These are phyloP conservation scores for Oryzias javanicus DNA, from an alignment of 2,113 vertebrate genomes.

Conservation along the genomic window DNA sequence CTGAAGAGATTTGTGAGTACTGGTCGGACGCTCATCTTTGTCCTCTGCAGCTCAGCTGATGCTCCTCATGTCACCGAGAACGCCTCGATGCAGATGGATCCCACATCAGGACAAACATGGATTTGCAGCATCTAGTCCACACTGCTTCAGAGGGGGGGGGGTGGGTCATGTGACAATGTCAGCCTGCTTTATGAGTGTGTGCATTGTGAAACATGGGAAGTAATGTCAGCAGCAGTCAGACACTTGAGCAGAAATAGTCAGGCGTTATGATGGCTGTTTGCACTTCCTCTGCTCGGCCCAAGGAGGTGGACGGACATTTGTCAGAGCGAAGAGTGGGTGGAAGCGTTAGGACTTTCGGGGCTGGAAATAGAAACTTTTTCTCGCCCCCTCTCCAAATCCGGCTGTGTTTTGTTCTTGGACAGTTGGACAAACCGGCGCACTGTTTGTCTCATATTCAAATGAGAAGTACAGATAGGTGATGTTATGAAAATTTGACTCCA, in stretches of 20 bases:
- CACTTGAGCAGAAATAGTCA: constrained; percentile 68
- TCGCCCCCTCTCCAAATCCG: constrained; percentile 44
- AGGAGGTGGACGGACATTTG: constrained; percentile 46
- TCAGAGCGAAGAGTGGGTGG: constrained; percentile 39
- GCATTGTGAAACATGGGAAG: constrained; percentile 82
- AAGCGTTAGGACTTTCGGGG: not conserved
- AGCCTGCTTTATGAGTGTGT: constrained; percentile 57
- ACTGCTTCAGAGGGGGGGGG: constrained; percentile 39
- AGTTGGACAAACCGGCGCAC: not conserved
- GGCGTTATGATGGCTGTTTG: constrained; percentile 55
- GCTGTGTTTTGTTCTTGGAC: not conserved
- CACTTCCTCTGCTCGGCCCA: constrained; percentile 62
- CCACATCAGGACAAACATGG: not conserved
- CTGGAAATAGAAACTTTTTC: constrained; percentile 54
- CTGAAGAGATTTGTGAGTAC: constrained; percentile 97
- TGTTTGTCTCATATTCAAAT: constrained; percentile 53
- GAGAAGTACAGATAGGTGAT: not conserved
- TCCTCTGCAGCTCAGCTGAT: constrained; percentile 33
- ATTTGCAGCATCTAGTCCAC: constrained; percentile 38
- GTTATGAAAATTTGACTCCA: constrained; percentile 30
- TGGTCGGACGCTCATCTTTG: constrained; percentile 40
- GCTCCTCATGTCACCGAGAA: constrained; percentile 24
- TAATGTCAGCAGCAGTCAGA: constrained; percentile 64
- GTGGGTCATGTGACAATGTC: constrained; percentile 64
- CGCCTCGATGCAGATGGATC: constrained; percentile 25